phyloP scores from a whole-genome alignment of 1,140 invertebrate genomes.

The Gryllus bimaculatus region DNA sequence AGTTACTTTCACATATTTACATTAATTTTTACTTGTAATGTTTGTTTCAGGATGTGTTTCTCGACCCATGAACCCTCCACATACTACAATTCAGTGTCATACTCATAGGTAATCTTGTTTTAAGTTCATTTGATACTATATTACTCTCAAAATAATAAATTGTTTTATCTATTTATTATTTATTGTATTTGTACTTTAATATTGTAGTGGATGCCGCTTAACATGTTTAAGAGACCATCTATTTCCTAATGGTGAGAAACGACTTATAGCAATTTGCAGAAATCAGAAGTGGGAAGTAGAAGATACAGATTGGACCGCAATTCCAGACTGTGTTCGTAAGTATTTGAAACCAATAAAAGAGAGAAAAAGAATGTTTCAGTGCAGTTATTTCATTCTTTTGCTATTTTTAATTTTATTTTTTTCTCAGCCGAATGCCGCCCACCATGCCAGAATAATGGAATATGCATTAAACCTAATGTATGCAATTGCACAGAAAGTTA shows the following conservation, averaged over 20 bases:
- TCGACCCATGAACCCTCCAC: slow-evolving; percentile 10
- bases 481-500: slow-evolving; percentile 64
- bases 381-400: background rate
- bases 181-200: background rate
- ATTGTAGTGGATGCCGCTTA: slow-evolving; percentile 42
- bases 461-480: slow-evolving; percentile 56
- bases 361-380: background rate
- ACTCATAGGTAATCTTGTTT: background rate
- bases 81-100: slow-evolving; percentile 11
- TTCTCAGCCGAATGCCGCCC: slow-evolving; percentile 58
- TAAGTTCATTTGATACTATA: background rate
- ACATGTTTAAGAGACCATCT: slow-evolving; percentile 44
- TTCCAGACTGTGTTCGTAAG: slow-evolving; percentile 55
- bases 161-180: background rate
- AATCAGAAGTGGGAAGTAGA: slow-evolving; percentile 45
- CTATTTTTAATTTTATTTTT: slow-evolving; percentile 12
- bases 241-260: slow-evolving; percentile 46
- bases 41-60: slow-evolving; percentile 5
- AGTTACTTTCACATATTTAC: background rate
- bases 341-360: slow-evolving; percentile 7
- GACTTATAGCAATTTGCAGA: slow-evolving; percentile 42
- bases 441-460: slow-evolving; percentile 66
- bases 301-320: slow-evolving; percentile 35
- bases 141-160: slow-evolving; percentile 9
- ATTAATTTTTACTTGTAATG: background rate